These are phyloP conservation scores for Thalassaphorura encarpata DNA, from an alignment of 1,140 invertebrate species.

Conservation along the genomic window DNA sequence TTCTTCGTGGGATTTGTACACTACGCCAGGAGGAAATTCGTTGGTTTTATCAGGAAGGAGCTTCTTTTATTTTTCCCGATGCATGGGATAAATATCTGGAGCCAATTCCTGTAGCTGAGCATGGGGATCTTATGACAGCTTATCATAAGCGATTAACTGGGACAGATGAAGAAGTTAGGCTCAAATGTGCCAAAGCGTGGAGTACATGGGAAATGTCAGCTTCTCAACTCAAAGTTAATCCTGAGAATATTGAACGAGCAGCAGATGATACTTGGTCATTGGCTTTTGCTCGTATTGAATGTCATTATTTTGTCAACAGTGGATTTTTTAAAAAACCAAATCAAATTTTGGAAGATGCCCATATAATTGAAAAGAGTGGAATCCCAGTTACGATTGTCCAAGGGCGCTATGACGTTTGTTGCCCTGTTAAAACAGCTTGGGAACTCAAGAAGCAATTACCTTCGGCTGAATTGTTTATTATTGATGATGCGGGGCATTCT, in stretches of 20 bases:
- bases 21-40: constrained; percentile 36
- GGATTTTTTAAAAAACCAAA: background rate
- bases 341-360: constrained; percentile 2
- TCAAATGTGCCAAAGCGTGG: constrained; percentile 36
- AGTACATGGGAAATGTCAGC: constrained; percentile 39
- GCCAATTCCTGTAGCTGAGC: constrained; percentile 37
- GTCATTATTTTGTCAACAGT: constrained; percentile 17
- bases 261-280: constrained; percentile 34
- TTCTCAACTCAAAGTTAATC: constrained; percentile 34
- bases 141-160: constrained; percentile 37
- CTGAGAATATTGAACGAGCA: constrained; percentile 19
- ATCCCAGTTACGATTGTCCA: constrained; percentile 13
- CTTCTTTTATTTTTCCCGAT: constrained; percentile 38
- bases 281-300: constrained; percentile 40
- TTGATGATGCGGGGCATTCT: constrained; percentile 7
- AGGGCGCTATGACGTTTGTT: constrained; percentile 7
- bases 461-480: background rate
- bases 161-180: constrained; percentile 31
- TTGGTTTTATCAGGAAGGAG: constrained; percentile 41
- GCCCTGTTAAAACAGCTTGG: constrained; percentile 11
- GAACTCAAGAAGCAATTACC: constrained; percentile 6
- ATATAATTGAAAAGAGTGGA: background rate
- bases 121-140: constrained; percentile 35
- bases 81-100: constrained; percentile 37
- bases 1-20: constrained; percentile 38